phyloP scores from a whole-genome alignment of 2,888 invertebrate genomes.

The Bombylius major region DNA sequence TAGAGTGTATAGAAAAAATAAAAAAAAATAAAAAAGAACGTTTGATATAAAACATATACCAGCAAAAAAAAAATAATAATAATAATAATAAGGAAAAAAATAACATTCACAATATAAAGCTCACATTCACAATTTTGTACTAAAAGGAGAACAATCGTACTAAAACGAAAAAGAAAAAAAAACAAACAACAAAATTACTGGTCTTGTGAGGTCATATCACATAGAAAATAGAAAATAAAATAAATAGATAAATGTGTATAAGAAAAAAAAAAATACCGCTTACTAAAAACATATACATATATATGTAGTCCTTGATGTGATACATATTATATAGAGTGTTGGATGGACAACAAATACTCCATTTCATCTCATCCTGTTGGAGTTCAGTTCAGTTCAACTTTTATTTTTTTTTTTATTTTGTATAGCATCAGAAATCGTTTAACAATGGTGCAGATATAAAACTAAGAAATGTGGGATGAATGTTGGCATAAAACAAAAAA shows the following conservation, averaged over 20 bases:
- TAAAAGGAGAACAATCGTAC: neutral
- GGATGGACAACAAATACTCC: neutral
- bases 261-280: too few relatives aligned
- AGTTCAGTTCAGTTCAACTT: too few relatives aligned
- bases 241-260: neutral
- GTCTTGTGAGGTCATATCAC: constrained; percentile 4
- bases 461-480: neutral
- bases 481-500: constrained; percentile 1
- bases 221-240: constrained; percentile 1
- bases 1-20: neutral
- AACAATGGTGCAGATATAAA: too few relatives aligned
- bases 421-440: too few relatives aligned
- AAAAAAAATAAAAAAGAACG: neutral
- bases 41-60: neutral
- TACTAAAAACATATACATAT: too few relatives aligned
- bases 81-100: neutral
- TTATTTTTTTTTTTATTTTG: too few relatives aligned
- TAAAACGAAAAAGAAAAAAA: too few relatives aligned
- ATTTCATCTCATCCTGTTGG: too few relatives aligned
- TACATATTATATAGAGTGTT: neutral
- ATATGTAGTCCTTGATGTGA: too few relatives aligned
- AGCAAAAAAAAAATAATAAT: neutral
- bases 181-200: neutral
- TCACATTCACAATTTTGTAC: neutral
- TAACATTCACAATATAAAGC: neutral